Evolutionary conservation across 1,140 invertebrate species (phyloP), one percentile per base, ranked within the genome.

Genomic region (Drosophila simulans): DNA sequence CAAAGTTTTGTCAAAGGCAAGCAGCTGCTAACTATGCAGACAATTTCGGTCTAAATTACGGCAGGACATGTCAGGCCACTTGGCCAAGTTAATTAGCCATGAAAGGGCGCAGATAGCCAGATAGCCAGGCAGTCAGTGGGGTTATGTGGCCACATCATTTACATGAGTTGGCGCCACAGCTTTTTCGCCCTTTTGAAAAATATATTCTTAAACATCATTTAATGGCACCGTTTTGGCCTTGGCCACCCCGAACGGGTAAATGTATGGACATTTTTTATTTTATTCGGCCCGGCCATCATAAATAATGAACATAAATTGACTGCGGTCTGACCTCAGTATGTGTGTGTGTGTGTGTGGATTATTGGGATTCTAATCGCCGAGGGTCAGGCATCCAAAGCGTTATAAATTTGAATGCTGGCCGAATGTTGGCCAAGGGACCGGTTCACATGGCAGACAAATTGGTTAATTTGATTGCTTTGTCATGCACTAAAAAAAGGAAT

Each of bases 291-390:
- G 58, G 45, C 58, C 73, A 69, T 63, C 64, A 78, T 75, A 78
- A 78, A 85, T 82, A 86, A 82, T 82, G 63, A 72, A 77, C 62
- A 84, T 57, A 72, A 86, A 74, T 81, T 74, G 63, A 58, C 56
- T 59, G 60, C 35, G 53, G 51, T 27, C 43, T 65, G 71, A 63
- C 71, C 69, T 42, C 70, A 64, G 52, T 39, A 49, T 55, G 58
- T 45, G 70, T 49, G 31, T 27, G 37, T 63, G 37, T 71, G 31
- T 53, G 43, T 34, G 12, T 40, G 62, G 66, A 59, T 70, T 71
- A 59, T 71, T 70, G 68, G 49, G 56, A 46, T 49, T 65, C 55
- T 76, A 81, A 81, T 81, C 68, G 60, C 54, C 54, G 42, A 39
- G 43, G 54, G 49, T 48, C 70, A 80, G 63, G 34, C 63, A 49